phyloP scores from a whole-genome alignment of 2,797 vertebrate genomes.

The Pseudochromis fuscus region DNA sequence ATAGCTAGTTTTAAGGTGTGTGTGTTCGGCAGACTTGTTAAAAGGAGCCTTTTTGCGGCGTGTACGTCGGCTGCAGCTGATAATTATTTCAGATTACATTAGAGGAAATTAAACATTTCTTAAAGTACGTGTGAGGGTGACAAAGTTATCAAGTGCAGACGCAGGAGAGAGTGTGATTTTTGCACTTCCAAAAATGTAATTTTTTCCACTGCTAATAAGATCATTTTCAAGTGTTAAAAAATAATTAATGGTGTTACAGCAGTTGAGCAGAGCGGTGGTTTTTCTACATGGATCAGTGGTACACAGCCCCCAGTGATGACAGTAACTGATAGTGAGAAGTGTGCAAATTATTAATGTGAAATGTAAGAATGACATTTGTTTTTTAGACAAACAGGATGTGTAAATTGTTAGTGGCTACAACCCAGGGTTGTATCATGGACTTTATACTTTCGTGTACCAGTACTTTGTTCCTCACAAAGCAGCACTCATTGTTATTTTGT shows the following conservation, averaged over 20 bases:
- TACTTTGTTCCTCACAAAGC: too few relatives aligned
- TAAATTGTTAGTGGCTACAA: slow-evolving; percentile 4
- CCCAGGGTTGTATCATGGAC: not conserved
- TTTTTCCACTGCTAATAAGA: slow-evolving; percentile 78
- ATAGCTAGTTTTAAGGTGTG: slow-evolving; percentile 64
- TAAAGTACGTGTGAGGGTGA: slow-evolving; percentile 78
- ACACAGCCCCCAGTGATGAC: slow-evolving; percentile 16
- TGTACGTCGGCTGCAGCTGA: slow-evolving; percentile 62
- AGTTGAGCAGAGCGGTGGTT: slow-evolving; percentile 16
- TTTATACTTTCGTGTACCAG: too few relatives aligned
- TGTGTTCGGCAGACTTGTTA: slow-evolving; percentile 62
- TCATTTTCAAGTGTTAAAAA: slow-evolving; percentile 77
- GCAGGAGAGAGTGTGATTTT: slow-evolving; percentile 78
- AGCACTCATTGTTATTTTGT: too few relatives aligned
- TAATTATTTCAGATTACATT: slow-evolving; percentile 86
- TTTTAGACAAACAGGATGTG: slow-evolving; percentile 9
- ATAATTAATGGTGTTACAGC: slow-evolving; percentile 61
- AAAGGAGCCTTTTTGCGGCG: slow-evolving; percentile 67
- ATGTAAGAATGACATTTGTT: not conserved
- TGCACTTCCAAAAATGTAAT: slow-evolving; percentile 71
- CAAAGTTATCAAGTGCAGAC: slow-evolving; percentile 77
- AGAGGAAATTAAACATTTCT: slow-evolving; percentile 82
- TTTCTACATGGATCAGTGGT: slow-evolving; percentile 30
- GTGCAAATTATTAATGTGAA: not conserved
- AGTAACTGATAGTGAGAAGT: slow-evolving; percentile 10